Evolutionary conservation across 2,113 vertebrate species (phyloP), one percentile per base, ranked within the genome.

Genomic region (Motacilla tschutschensis): DNA sequence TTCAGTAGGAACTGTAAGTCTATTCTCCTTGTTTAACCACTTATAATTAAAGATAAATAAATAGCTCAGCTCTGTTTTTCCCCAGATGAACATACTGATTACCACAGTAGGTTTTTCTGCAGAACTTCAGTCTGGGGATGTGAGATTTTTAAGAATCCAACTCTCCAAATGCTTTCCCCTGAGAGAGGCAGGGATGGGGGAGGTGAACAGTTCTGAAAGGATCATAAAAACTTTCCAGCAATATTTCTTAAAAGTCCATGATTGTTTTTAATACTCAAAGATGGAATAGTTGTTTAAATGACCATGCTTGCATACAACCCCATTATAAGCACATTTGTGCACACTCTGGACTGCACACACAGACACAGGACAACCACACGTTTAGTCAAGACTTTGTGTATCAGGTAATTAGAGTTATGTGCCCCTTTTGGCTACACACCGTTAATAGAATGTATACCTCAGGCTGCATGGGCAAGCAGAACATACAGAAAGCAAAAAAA

Each of bases 1-100:
- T 95, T 96, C 90, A 94, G 90, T 78, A 88, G 64, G 75, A 95
- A 87, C 90, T 92, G 14, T 93, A 95, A 96, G 94, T 94, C 93
- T 95, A 91, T 95, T 96, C 93, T 93, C 74, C 93, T 88, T 94
- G 86, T 87, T 95, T 95, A 93, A 87, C 84, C 67, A 76, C 76
- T 73, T 90, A 87, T 71, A 94, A 95, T 96, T 89, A 87, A 95
- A 95, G 89, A 83, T 80, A 95, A 95, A 93, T 90, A 92, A 91
- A 83, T 77, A 84, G 67, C 74, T 90, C 80, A 79, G 22, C 83
- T 91, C 77, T 92, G 57, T 81, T 93, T 88, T 58, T 53, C 35
- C 78, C 60, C 33, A 87, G n/a, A 33, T 79, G 76, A 91, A 89
- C 12, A 8, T 65, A 69, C 58, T 92, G 91, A 92, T 85, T 83